Evolutionary conservation across 2,888 invertebrate genomes (phyloP).

Genomic region (Drosophila buzzatii): DNA sequence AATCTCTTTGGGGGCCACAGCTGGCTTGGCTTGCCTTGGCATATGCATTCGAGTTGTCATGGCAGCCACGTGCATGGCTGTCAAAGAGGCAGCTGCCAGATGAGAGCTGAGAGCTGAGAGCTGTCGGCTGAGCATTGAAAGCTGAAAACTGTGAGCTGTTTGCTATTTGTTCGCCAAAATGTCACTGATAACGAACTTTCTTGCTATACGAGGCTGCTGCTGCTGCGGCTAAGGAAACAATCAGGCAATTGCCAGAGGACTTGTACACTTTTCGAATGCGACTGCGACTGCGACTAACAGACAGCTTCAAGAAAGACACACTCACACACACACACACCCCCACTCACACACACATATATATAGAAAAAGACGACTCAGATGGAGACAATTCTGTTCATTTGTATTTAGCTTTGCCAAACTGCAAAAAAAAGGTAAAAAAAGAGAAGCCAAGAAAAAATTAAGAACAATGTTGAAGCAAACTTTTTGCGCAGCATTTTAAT

Average conservation of each 20-base stretch:
- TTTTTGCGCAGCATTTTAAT: slow-evolving; percentile 80
- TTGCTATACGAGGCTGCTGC: slow-evolving; percentile 55
- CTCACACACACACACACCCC: slow-evolving; percentile 1
- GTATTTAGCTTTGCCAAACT: slow-evolving; percentile 76
- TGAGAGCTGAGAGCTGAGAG: slow-evolving; percentile 3
- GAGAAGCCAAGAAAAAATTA: slow-evolving; percentile 62
- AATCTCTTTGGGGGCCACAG: slow-evolving; percentile 14
- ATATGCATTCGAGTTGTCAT: slow-evolving; percentile 53
- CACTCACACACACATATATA: slow-evolving; percentile 20
- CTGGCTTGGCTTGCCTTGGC: slow-evolving; percentile 19
- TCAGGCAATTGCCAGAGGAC: slow-evolving; percentile 78
- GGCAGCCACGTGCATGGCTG: slow-evolving; percentile 47
- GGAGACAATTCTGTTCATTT: slow-evolving; percentile 74
- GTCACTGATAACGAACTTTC: slow-evolving; percentile 77
- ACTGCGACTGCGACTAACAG: slow-evolving; percentile 41
- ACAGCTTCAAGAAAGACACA: slow-evolving; percentile 15
- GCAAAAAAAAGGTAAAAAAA: slow-evolving; percentile 38
- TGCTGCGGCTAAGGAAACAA: slow-evolving; percentile 75
- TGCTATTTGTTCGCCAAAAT: slow-evolving; percentile 67
- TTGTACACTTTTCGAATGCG: slow-evolving; percentile 53
- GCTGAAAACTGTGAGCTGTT: slow-evolving; percentile 38
- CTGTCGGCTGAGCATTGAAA: slow-evolving; percentile 14
- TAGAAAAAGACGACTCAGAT: slow-evolving; percentile 19
- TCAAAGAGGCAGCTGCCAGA: slow-evolving; percentile 18
- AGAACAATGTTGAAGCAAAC: slow-evolving; percentile 74